Conservation (phyloP, 2,888 invertebrate genomes). For the Zaprionus bogoriensis region DNA sequence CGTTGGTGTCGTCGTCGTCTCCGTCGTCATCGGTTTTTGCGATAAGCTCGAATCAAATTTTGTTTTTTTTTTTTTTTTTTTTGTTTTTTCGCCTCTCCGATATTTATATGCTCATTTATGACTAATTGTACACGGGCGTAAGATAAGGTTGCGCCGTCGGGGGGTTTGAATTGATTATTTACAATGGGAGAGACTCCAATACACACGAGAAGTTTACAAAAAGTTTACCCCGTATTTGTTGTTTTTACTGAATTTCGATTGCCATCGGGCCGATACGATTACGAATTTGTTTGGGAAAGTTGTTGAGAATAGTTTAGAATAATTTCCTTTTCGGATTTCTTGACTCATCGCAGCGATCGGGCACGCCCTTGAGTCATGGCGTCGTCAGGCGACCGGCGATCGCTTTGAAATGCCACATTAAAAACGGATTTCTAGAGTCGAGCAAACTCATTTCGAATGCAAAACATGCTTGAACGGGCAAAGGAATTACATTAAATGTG, state of each 20-base stretch:
- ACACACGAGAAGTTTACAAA: too few species aligned
- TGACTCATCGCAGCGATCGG: background rate
- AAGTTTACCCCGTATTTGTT: slow-evolving; percentile 5
- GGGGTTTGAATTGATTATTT: background rate
- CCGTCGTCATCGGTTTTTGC: background rate
- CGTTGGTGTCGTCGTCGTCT: background rate
- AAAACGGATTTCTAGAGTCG: background rate
- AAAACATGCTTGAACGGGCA: slow-evolving; percentile 18
- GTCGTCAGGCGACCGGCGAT: too few species aligned
- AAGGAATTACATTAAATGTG: slow-evolving; percentile 20
- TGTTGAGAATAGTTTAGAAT: background rate
- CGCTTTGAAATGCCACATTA: background rate
- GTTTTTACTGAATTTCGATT: background rate
- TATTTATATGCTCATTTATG: slow-evolving; percentile 39
- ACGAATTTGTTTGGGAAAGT: background rate
- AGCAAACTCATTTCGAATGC: slow-evolving; percentile 24
- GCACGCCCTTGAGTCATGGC: slow-evolving; percentile 34
- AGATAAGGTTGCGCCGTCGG: slow-evolving; percentile 28
- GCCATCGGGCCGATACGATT: background rate
- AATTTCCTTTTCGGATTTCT: background rate
- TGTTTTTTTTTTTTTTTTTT: background rate
- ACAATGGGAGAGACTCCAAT: too few species aligned
- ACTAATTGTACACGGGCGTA: slow-evolving; percentile 42
- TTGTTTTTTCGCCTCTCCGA: background rate
- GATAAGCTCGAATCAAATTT: slow-evolving; percentile 32